Base-by-base conservation (phyloP, 2,113 vertebrate species). In the Donacobius atricapilla region DNA sequence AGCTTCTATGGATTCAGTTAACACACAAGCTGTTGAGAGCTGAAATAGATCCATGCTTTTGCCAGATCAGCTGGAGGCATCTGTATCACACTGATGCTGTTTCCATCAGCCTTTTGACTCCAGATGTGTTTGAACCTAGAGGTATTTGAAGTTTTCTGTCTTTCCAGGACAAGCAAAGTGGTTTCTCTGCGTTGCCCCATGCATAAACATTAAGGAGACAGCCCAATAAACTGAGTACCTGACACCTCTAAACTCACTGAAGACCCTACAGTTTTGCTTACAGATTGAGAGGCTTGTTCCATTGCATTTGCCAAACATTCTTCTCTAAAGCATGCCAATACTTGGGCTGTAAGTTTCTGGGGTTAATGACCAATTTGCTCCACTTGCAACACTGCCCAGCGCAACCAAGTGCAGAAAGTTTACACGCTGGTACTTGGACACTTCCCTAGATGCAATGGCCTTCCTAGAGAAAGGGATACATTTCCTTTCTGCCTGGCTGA, bases 361-460 rank as follows among this genome's bases (percentile, higher is more conserved):
- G 6, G 19, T 60, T 84, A 79, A 45, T 44, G 73, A 79, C 18
- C 61, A 81, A 9, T 22, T 16, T 79, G 27, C 44, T 91, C 21
- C 15, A 20, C n/a, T 47, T 84, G 48, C 3, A 11, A 42, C 15
- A 19, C 9, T 76, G 47, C 31, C 35, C 56, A 40, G 40, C 57
- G 65, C 11, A 33, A 69, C 28, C 6, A 17, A 40, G 56, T 60
- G 33, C 20, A 35, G 70, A 68, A 66, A 35, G 28, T 66, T 80
- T 53, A 57, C 13, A 8, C 0, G 0, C 16, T 7, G 1, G 44
- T 76, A 13, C 15, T 37, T 7, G 6, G 35, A 78, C 4, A 9
- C 60, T 60, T 82, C 51, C 42, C 12, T 39, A 20, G 7, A 27
- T 31, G 6, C 12, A 87, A 14, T 31, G n/a, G 17, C 53, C 19